Percentiles rank a stretch among this genome's conserved stretches.
Evolutionary conservation across 2,797 vertebrate species (phyloP).

Genomic region (Jordanella pulchra): DNA sequence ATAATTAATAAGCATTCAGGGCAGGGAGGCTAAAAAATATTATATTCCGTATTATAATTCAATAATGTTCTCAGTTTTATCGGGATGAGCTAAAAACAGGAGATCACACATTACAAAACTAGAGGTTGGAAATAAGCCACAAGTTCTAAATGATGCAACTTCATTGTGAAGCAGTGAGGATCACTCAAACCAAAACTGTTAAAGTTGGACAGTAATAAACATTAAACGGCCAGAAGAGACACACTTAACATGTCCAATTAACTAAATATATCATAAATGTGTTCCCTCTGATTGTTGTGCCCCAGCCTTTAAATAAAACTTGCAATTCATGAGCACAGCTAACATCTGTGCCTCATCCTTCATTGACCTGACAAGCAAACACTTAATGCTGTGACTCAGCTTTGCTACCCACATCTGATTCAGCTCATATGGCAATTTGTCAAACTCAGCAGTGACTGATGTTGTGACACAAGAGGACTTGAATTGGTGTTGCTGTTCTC

Average conservation of each 20-base stretch:
- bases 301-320: conserved; percentile 2
- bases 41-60: too few relatives aligned
- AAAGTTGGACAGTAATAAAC: background rate
- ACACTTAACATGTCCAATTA: background rate
- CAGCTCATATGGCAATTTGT: conserved; percentile 51
- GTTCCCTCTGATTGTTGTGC: background rate
- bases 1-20: background rate
- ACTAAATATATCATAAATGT: background rate
- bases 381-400: conserved; percentile 57
- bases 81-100: background rate
- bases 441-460: conserved; percentile 33
- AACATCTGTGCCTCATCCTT: conserved; percentile 52
- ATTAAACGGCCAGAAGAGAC: background rate
- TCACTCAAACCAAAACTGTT: background rate
- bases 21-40: background rate
- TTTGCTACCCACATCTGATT: conserved; percentile 55
- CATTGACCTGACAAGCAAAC: conserved; percentile 16
- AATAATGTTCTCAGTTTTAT: background rate
- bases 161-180: background rate
- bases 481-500: conserved; percentile 15
- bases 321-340: conserved; percentile 27
- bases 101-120: background rate
- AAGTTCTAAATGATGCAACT: background rate
- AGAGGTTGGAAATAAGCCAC: background rate
- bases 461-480: conserved; percentile 57